Evolutionary conservation across 2,797 vertebrate genomes (phyloP), one percentile per base, ranked within the genome.

Genomic region (Gila robusta): DNA sequence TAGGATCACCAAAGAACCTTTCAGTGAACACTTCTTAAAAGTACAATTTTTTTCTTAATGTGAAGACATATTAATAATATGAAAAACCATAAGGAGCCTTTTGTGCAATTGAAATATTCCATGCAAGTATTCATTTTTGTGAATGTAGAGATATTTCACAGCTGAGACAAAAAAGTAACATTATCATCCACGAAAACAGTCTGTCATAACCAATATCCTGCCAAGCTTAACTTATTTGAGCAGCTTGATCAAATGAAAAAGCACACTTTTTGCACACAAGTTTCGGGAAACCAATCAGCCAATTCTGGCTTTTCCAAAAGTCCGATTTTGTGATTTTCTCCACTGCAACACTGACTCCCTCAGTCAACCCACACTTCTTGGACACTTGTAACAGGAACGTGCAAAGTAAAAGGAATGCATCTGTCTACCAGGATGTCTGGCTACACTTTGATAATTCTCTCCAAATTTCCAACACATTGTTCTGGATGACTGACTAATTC

Each of bases 391-490:
- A 52, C 21, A 54, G 19, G 47, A 23, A 28, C 59, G 10, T 6
- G 14, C 69, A 67, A 70, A 52, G 64, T 76, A 35, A 86, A 82
- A 59, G 37, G 39, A 84, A 82, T 69, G 28, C 37, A 72, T 35
- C 84, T 59, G 81, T 84, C 82, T 84, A 76, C 69, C 41, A 66
- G 52, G 44, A 87, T 73, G 62, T 79, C 77, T 86, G 88, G 67
- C 78, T 74, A 44, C 64, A 77, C 52, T 52, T 78, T 73, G 62
- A 77, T 66, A 16, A 77, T 64, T 66, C 69, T 10, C 19, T 76
- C 49, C 44, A 47, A 79, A 84, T 84, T 81, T 88, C 41, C 80
- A 77, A 72, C 77, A 72, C 41, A 32, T 76, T 71, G 73, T 39
- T 66, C 41, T 44, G 12, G 21, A 62, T n/a, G 37, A 52, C 54